These are phyloP conservation scores for Cantharis nigra DNA, from an alignment of 2,888 invertebrate species.

Conservation along the genomic window DNA sequence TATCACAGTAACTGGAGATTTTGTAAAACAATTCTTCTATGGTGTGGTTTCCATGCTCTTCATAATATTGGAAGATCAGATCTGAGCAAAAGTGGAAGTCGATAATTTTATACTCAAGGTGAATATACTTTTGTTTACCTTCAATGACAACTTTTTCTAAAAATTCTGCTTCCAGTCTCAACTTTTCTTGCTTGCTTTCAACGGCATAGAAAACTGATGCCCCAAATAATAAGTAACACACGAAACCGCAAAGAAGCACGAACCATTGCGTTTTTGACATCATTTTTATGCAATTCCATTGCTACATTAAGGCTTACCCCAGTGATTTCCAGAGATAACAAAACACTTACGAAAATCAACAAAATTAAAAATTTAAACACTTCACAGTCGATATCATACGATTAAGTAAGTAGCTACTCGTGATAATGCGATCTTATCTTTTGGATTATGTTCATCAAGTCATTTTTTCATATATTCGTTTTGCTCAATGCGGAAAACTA, in stretches of 20 bases:
- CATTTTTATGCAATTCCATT: constrained; percentile 55
- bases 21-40: neutral
- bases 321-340: neutral
- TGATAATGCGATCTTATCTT: neutral
- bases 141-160: constrained; percentile 70
- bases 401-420: neutral
- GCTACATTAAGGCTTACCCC: neutral
- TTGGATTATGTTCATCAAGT: neutral
- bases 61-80: constrained; percentile 4
- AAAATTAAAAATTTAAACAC: neutral
- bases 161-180: constrained; percentile 62
- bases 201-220: constrained; percentile 83
- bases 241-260: constrained; percentile 62
- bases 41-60: neutral
- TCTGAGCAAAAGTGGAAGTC: neutral
- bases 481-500: neutral
- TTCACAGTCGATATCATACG: neutral
- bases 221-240: constrained; percentile 77
- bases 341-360: neutral
- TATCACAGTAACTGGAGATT: constrained; percentile 67
- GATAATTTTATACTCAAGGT: neutral
- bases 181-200: constrained; percentile 73
- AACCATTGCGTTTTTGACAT: constrained; percentile 84
- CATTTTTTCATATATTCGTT: neutral
- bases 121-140: constrained; percentile 58